Conservation (phyloP, 2,797 vertebrate species). For the Protonibea diacanthus region DNA sequence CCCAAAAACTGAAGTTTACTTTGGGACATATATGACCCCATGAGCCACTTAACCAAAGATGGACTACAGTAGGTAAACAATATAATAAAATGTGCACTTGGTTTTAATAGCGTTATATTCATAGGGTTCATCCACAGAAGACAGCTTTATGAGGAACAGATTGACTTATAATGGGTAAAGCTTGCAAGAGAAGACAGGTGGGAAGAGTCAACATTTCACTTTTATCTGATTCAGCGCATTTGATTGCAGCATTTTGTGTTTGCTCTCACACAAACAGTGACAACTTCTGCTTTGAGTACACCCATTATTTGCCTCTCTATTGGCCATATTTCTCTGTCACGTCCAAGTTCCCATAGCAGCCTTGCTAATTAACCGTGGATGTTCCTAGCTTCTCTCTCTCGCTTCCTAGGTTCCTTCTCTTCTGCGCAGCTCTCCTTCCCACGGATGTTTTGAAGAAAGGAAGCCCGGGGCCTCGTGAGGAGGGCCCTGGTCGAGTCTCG, state of each 20-base stretch:
- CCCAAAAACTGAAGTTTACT: constrained; percentile 22
- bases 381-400: constrained; percentile 22
- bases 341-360: constrained; percentile 56
- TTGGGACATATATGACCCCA: constrained; percentile 21
- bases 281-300: constrained; percentile 71
- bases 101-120: constrained; percentile 13
- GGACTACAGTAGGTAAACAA: constrained; percentile 19
- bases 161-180: constrained; percentile 35
- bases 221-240: constrained; percentile 50
- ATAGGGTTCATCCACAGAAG: constrained; percentile 61
- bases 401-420: constrained; percentile 33
- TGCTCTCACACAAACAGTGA: constrained; percentile 56
- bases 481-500: constrained; percentile 28
- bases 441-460: constrained; percentile 54
- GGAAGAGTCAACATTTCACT: constrained; percentile 75
- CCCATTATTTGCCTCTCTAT: constrained; percentile 18
- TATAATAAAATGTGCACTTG: constrained; percentile 34
- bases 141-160: constrained; percentile 73
- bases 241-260: constrained; percentile 45
- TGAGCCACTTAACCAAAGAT: constrained; percentile 21
- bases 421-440: constrained; percentile 43
- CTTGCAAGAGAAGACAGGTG: constrained; percentile 48
- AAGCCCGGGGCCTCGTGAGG: constrained; percentile 1
- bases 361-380: constrained; percentile 31
- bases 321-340: constrained; percentile 32